Evolutionary conservation across 92 coral and sea anemone genomes (phyloP).

Genomic region (Parazoanthus darwini): DNA sequence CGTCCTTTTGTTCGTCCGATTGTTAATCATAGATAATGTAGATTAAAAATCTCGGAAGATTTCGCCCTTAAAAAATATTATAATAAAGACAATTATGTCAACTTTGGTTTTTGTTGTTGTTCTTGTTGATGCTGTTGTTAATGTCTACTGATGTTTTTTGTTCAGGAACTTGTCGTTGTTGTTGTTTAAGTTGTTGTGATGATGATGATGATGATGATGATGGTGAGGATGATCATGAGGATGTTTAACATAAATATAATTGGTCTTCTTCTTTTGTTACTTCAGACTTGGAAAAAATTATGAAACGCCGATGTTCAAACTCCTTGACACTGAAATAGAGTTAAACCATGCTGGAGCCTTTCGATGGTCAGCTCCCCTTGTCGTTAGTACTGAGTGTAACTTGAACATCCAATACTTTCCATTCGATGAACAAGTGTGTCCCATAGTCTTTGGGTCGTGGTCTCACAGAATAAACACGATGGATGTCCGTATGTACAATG

Average conservation of each 20-base stretch:
- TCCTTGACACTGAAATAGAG: background rate
- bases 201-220: too few species aligned
- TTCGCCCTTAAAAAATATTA: too few species aligned
- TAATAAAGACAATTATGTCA: too few species aligned
- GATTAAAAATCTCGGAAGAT: too few species aligned
- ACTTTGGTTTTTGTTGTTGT: background rate
- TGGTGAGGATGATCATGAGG: too few species aligned
- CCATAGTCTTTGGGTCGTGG: background rate
- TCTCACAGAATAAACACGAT: background rate
- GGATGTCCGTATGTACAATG: background rate
- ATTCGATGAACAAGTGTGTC: background rate
- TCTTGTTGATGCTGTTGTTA: background rate
- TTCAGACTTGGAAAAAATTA: background rate
- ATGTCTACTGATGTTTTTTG: too few species aligned
- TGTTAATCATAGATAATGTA: too few species aligned
- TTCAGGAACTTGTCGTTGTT: too few species aligned
- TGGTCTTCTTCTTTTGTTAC: too few species aligned
- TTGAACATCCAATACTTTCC: background rate
- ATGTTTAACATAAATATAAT: too few species aligned
- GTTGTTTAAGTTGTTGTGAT: too few species aligned
- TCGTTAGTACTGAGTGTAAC: conserved; percentile 3
- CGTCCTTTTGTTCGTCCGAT: background rate
- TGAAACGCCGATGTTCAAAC: background rate
- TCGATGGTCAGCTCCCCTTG: background rate
- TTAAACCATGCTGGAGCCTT: background rate